phyloP scores from a whole-genome alignment of 2,888 invertebrate species.

The Agrilus mali region DNA sequence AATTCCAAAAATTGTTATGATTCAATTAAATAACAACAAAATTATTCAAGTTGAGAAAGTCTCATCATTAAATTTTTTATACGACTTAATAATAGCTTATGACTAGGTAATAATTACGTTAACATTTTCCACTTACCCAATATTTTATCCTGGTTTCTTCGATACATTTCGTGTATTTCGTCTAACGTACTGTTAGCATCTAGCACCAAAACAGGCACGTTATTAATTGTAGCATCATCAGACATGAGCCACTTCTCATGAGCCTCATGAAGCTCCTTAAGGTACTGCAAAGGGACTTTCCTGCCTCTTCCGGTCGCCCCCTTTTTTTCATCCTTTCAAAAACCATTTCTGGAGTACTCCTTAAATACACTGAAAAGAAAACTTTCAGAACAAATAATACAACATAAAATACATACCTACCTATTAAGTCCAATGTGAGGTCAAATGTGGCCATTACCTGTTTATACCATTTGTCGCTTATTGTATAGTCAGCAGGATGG shows the following conservation, averaged over 20 bases:
- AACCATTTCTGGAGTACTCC: constrained; percentile 52
- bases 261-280: constrained; percentile 64
- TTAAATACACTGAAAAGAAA: constrained; percentile 46
- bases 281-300: constrained; percentile 69
- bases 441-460: constrained; percentile 63
- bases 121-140: constrained; percentile 22
- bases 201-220: constrained; percentile 44
- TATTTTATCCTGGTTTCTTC: constrained; percentile 44
- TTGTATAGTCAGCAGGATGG: constrained; percentile 62
- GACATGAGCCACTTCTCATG: constrained; percentile 59
- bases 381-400: neutral
- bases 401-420: constrained; percentile 37
- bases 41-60: neutral
- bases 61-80: neutral
- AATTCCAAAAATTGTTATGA: constrained; percentile 2
- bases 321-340: constrained; percentile 61
- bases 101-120: no score
- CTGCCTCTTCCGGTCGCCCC: constrained; percentile 68
- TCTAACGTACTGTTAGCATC: constrained; percentile 55
- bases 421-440: constrained; percentile 73
- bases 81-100: constrained; percentile 1
- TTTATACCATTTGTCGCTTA: constrained; percentile 77
- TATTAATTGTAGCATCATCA: constrained; percentile 25
- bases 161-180: constrained; percentile 51
- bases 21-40: no score